Percentiles rank a stretch among this genome's conserved stretches.
Conservation (phyloP, 2,797 vertebrate species). For the Microctenopoma stevenorrisi region DNA sequence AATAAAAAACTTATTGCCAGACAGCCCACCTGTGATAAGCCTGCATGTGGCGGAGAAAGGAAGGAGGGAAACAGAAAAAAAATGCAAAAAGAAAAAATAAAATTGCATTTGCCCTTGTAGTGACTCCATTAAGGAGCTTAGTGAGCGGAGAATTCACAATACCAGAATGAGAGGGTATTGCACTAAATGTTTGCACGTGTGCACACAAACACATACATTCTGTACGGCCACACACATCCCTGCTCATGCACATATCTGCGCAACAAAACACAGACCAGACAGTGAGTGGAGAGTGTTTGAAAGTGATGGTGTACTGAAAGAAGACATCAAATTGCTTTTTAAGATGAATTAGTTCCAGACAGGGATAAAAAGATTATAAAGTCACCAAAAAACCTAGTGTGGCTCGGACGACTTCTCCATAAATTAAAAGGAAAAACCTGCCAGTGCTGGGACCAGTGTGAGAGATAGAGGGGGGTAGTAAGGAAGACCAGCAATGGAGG, state of each 20-base stretch:
- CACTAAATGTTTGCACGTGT: constrained; percentile 26
- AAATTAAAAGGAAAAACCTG: constrained; percentile 76
- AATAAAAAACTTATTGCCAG: constrained; percentile 38
- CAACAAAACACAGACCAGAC: constrained; percentile 15
- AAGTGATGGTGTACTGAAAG: constrained; percentile 16
- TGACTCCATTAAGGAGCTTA: constrained; percentile 79
- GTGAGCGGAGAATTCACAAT: constrained; percentile 69
- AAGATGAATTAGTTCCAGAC: constrained; percentile 67
- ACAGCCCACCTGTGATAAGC: constrained; percentile 63
- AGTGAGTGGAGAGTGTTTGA: constrained; percentile 9
- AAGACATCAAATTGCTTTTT: constrained; percentile 58
- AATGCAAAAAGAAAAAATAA: constrained; percentile 25
- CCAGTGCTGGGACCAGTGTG: constrained; percentile 49
- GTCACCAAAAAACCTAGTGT: constrained; percentile 48
- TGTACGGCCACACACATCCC: constrained; percentile 7
- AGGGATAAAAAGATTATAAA: constrained; percentile 76
- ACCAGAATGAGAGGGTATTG: constrained; percentile 40
- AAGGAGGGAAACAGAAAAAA: not conserved
- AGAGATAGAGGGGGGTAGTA: constrained; percentile 38
- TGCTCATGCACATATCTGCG: not conserved
- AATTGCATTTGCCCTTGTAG: constrained; percentile 72
- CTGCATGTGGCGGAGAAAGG: not conserved
- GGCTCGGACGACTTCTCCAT: constrained; percentile 60
- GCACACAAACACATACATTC: constrained; percentile 8
- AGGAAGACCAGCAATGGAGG: constrained; percentile 66